Conservation (phyloP, 2,113 vertebrate genomes). For the Garra rufa region DNA sequence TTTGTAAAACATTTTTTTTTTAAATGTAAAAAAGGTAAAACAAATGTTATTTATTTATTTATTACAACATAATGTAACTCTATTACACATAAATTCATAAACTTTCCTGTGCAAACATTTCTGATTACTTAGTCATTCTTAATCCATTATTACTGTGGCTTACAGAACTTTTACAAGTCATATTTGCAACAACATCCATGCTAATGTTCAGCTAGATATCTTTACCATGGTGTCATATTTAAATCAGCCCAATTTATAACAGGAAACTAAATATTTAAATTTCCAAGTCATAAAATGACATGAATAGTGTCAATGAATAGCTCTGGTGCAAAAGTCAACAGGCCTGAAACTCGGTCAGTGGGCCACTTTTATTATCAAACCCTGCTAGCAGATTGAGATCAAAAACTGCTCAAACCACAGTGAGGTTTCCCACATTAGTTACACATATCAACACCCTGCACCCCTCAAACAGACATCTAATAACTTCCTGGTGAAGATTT, state of each 20-base stretch:
- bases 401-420: constrained; percentile 14
- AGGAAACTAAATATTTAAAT: not conserved
- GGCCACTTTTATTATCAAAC: not conserved
- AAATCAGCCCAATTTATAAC: not conserved
- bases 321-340: not conserved
- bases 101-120: not conserved
- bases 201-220: not conserved
- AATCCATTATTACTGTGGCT: not conserved
- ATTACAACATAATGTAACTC: not conserved
- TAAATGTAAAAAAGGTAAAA: no score
- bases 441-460: not conserved
- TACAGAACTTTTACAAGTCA: not conserved
- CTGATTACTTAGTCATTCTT: not conserved
- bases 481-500: constrained; percentile 45
- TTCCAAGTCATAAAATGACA: constrained; percentile 2
- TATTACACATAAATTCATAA: not conserved
- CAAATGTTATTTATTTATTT: no score
- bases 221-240: not conserved
- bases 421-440: constrained; percentile 36
- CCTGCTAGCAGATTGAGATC: constrained; percentile 20
- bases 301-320: not conserved
- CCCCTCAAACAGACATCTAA: constrained; percentile 4
- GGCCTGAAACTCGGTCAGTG: not conserved
- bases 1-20: no score
- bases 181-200: not conserved